These are phyloP conservation scores for Gymnarchus niloticus DNA, from an alignment of 2,113 vertebrate species.

Conservation along the genomic window DNA sequence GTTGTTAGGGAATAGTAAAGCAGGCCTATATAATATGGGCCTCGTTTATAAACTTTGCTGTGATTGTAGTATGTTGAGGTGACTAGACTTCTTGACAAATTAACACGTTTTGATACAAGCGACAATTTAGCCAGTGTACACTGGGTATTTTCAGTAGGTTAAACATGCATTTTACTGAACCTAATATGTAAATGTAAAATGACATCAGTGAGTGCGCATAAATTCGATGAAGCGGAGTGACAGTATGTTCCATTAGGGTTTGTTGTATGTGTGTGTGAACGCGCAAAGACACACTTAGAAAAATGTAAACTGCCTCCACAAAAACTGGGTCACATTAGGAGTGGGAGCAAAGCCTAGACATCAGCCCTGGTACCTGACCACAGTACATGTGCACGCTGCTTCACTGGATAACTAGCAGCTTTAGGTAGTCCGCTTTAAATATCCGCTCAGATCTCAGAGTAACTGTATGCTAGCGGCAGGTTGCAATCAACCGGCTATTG, in stretches of 20 bases:
- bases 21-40: neutral
- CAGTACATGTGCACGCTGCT: constrained; percentile 9
- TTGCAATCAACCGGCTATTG: neutral
- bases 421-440: constrained; percentile 1
- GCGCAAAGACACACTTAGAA: neutral
- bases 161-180: neutral
- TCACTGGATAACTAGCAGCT: neutral
- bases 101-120: neutral
- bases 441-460: neutral
- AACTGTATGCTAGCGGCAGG: neutral
- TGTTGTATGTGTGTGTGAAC: neutral
- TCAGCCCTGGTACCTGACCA: neutral
- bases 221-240: neutral
- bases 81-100: too few relatives aligned
- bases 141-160: neutral
- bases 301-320: neutral
- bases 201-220: neutral
- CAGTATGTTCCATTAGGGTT: neutral
- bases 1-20: neutral
- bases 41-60: neutral
- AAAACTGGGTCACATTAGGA: neutral
- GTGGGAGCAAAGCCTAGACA: neutral
- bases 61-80: too few relatives aligned
- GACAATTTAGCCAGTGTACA: neutral
- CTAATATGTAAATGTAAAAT: neutral